Base-by-base conservation (phyloP, 2,797 vertebrate species). In the Gymnodraco acuticeps region DNA sequence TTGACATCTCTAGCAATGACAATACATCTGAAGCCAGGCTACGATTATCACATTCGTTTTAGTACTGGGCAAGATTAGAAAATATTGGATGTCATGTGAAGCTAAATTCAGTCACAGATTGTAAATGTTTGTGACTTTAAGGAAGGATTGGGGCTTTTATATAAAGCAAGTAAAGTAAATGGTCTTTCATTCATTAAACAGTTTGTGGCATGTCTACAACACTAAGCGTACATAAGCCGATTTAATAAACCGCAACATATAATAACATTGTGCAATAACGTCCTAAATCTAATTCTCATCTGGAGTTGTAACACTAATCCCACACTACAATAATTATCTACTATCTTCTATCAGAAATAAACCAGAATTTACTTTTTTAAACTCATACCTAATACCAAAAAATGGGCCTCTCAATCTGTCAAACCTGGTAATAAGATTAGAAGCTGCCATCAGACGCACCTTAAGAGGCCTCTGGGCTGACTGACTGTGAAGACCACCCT, bases 1-100 rank as follows among this genome's bases (percentile, higher is more conserved):
- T 58, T 77, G 66, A 77, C 65, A 77, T 77, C 70, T 69, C 38
- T 14, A 73, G 64, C 65, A 63, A 61, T 58, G 66, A 63, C 54
- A 61, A 51, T 78, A 78, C 77, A 83, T 70, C 16, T 61, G 47
- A 71, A 33, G 60, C 47, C 58, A 59, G 63, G 19, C 45, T 50
- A 64, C 75, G 73, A 50, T 73, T 55, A 72, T 71, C 42, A 31
- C 56, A 58, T 65, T 70, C 62, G n/a, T 47, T 63, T 67, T 38
- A 58, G 46, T 58, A 56, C 64, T 8, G 19, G 23, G 23, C 33
- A 45, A 70, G 48, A 70, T 81, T 64, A 55, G 43, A 66, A 61
- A 62, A 41, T 50, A 76, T 16, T 58, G 59, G 33, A 54, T 67
- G 68, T 71, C 52, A 77, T 62, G 76, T 10, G 7, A 60, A 16